Evolutionary conservation across 35 echinoderm and acorn worm species (phyloP).

Genomic region (Holothuria glaberrima): DNA sequence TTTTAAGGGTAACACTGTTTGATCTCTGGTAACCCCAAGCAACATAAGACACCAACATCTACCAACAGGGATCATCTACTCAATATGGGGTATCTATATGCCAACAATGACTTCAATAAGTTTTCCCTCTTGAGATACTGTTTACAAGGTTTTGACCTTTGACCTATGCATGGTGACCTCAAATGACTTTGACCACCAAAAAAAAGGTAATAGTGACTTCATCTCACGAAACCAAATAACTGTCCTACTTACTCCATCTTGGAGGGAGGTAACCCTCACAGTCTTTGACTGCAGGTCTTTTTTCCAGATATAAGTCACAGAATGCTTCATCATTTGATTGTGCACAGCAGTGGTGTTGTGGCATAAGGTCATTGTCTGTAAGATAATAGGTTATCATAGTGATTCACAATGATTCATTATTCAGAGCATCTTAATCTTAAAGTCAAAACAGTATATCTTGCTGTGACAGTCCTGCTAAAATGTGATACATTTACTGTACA

Average conservation of each 20-base stretch:
- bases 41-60: no score
- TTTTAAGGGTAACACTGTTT: no score
- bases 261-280: conserved; percentile 85
- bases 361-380: conserved; percentile 77
- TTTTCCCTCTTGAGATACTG: no score
- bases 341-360: conserved; percentile 82
- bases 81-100: no score
- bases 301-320: conserved; percentile 84
- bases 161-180: no score
- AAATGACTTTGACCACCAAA: no score
- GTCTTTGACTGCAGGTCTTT: conserved; percentile 70
- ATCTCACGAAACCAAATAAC: not conserved
- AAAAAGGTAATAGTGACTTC: no score
- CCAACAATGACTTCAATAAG: no score
- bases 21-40: not conserved
- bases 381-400: not conserved
- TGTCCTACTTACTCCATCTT: conserved; percentile 64
- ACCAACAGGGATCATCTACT: not conserved
- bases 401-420: not conserved
- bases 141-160: no score
- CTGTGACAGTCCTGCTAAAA: no score
- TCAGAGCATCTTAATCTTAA: not conserved
- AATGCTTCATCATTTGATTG: conserved; percentile 75
- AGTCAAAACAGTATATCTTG: no score
- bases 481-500: no score